Evolutionary conservation across 2,797 vertebrate genomes (phyloP).

Genomic region (Gobio occitaniae): DNA sequence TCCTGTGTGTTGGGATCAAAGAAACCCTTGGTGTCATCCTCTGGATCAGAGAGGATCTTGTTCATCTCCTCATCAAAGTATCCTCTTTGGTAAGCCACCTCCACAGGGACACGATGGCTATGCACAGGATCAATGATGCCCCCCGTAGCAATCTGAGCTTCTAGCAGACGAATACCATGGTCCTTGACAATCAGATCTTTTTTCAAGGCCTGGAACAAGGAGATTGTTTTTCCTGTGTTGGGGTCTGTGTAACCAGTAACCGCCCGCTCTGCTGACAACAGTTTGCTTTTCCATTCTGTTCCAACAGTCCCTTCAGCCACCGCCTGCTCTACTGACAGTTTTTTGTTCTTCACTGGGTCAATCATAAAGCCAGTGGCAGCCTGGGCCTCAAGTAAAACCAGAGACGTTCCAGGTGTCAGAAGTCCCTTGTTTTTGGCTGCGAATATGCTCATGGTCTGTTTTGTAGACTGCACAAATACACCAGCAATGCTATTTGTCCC

Average conservation of each 20-base stretch:
- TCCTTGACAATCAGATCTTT: constrained; percentile 84
- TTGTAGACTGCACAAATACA: constrained; percentile 73
- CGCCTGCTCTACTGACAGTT: constrained; percentile 86
- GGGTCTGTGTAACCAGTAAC: constrained; percentile 88
- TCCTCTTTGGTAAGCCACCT: constrained; percentile 77
- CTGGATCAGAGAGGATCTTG: constrained; percentile 74
- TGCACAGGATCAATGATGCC: constrained; percentile 81
- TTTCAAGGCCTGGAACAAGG: constrained; percentile 86
- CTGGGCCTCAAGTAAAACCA: constrained; percentile 77
- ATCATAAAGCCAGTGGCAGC: constrained; percentile 80
- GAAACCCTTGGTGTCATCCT: constrained; percentile 83
- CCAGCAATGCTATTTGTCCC: constrained; percentile 82
- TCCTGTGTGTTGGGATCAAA: constrained; percentile 85
- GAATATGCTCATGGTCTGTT: constrained; percentile 73
- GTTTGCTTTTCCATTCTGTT: constrained; percentile 82
- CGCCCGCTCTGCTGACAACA: constrained; percentile 83
- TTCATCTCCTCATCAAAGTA: constrained; percentile 82
- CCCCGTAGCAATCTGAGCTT: constrained; percentile 88
- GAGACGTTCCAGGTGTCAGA: constrained; percentile 75
- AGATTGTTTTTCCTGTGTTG: constrained; percentile 80
- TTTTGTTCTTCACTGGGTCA: constrained; percentile 78
- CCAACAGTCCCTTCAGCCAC: constrained; percentile 77
- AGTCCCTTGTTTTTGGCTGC: constrained; percentile 70
- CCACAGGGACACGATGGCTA: constrained; percentile 59
- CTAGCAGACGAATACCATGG: constrained; percentile 85